Evolutionary conservation across 2,113 vertebrate species (phyloP), one percentile per base, ranked within the genome.

Genomic region (Entelurus aequoreus): DNA sequence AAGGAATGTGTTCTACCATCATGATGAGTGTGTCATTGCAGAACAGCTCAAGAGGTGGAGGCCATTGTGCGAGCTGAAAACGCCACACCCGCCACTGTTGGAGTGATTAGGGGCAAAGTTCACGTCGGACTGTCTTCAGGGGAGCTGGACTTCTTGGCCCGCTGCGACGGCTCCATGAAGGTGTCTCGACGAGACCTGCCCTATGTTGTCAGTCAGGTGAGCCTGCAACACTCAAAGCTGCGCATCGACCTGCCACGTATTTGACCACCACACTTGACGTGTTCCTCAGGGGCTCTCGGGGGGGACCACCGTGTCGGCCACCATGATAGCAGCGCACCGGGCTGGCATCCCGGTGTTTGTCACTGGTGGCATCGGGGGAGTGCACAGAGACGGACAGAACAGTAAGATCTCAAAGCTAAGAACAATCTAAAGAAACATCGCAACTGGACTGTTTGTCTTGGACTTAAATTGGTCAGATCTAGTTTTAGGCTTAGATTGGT

Each of bases 341-440:
- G 92, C 79, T 5, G 92, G 92, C 59, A 94, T 96, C 75, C 81
- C 77, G 0, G 79, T 96, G n/a, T 95, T 96, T 87, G 93, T 94
- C 62, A 93, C 94, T 0, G 94, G 94, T 0, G 94, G 94, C 42
- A 90, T 96, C 10, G 94, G 94, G 76, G 94, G 94, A 1, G 94
- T 96, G 42, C 94, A 96, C 83, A 89, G 88, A 55, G 88, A 88
- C 14, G 94, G 94, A 84, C 89, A 94, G 65, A 92, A 89, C 50
- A 93, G 94, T 94, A 88, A 90, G 92, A 76, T 28, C 28, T 28
- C 28, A 28, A 28, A 28, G 3, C 28, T 28, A 28, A 28, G 28
- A 28, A 3, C 28, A 28, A 28, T 28, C 28, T 28, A 3, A 28
- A 28, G 19, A 19, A 19, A 19, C 19, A 19, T 19, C 19, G 19